Conservation (phyloP, 2,888 invertebrate species). For the Dermolepida albohirtum region DNA sequence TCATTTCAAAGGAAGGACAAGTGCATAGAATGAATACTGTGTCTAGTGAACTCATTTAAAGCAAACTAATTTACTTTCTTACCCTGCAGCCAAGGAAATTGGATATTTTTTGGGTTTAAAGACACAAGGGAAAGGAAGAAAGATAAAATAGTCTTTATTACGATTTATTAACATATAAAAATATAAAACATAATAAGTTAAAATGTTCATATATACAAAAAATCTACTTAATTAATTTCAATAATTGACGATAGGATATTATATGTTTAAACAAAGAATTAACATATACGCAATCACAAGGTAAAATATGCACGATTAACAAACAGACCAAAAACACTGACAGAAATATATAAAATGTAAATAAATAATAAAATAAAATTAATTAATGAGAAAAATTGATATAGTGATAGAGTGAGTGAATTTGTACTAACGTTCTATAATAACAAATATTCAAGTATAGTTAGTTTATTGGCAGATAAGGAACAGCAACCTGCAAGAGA, state of each 20-base stretch:
- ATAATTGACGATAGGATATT: constrained; percentile 15
- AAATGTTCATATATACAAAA: constrained; percentile 27
- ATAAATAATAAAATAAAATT: constrained; percentile 33
- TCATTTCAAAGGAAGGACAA: background rate
- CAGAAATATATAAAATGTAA: constrained; percentile 25
- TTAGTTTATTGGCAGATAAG: constrained; percentile 20
- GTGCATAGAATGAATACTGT: background rate
- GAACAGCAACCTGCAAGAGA: background rate
- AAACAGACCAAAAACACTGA: constrained; percentile 18
- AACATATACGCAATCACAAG: constrained; percentile 32
- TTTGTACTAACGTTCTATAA: constrained; percentile 31
- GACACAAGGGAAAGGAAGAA: background rate
- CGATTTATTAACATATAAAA: constrained; percentile 37
- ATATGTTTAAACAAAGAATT: constrained; percentile 9
- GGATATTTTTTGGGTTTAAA: too few species aligned
- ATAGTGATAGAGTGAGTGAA: constrained; percentile 11
- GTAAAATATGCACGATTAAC: constrained; percentile 27
- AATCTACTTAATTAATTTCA: constrained; percentile 23
- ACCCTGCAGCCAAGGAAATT: too few species aligned
- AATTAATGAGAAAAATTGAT: constrained; percentile 32
- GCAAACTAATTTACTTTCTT: too few species aligned
- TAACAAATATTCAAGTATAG: constrained; percentile 29
- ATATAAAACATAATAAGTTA: constrained; percentile 39
- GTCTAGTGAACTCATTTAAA: background rate
- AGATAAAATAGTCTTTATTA: constrained; percentile 18